phyloP scores from a whole-genome alignment of 2,888 invertebrate genomes.

The Eristalis intricaria region DNA sequence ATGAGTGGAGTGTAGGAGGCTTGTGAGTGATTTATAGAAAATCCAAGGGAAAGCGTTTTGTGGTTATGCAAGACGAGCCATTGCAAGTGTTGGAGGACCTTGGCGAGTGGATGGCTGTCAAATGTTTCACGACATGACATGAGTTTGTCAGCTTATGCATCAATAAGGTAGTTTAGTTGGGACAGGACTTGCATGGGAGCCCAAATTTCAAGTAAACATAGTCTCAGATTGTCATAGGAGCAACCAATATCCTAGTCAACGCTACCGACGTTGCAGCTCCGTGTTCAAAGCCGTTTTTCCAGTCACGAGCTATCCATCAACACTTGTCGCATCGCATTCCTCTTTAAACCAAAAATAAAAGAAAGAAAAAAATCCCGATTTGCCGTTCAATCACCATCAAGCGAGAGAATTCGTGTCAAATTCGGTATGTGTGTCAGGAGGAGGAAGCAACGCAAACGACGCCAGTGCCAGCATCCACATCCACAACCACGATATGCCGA shows the following conservation, averaged over 20 bases:
- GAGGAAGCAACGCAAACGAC: constrained; percentile 10
- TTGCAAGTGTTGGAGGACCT: not conserved
- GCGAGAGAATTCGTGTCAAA: constrained; percentile 38
- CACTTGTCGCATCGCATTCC: not conserved
- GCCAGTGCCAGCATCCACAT: not conserved
- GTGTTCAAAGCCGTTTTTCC: too few relatives aligned
- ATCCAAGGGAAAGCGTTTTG: constrained; percentile 2
- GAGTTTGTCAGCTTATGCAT: not conserved
- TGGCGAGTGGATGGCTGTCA: not conserved
- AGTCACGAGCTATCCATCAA: not conserved
- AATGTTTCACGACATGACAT: not conserved
- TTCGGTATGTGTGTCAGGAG: constrained; percentile 26
- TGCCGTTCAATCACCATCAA: constrained; percentile 49
- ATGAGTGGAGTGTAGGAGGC: not conserved
- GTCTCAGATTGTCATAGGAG: too few relatives aligned
- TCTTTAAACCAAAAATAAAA: not conserved
- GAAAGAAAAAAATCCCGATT: not conserved
- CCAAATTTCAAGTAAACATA: too few relatives aligned
- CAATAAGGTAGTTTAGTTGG: too few relatives aligned
- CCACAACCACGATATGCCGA: not conserved
- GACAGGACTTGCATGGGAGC: too few relatives aligned
- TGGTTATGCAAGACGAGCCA: not conserved
- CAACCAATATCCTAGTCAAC: too few relatives aligned
- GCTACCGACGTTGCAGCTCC: too few relatives aligned
- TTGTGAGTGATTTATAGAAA: constrained; percentile 38